phyloP scores from a whole-genome alignment of 2,888 invertebrate species.

The Coenonympha arcania region DNA sequence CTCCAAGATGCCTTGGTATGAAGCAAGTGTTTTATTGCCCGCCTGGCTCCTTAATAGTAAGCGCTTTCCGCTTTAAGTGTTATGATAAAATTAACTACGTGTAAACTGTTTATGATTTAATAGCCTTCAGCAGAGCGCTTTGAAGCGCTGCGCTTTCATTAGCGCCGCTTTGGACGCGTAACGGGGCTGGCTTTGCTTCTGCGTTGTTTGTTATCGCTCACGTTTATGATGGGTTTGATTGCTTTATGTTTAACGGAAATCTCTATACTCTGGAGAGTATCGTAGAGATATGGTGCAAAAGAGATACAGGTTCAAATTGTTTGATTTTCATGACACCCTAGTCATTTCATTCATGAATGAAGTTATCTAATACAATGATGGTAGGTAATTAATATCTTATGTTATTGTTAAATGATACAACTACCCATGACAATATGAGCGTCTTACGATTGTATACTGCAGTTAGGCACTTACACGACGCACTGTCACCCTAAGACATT shows the following conservation, averaged over 20 bases:
- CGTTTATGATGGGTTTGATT: background rate
- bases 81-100: conserved; percentile 23
- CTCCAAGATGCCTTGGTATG: conserved; percentile 3
- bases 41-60: conserved; percentile 18
- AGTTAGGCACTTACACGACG: too few relatives aligned
- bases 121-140: conserved; percentile 11
- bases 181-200: background rate
- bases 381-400: too few relatives aligned
- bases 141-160: conserved; percentile 10
- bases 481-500: too few relatives aligned
- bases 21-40: conserved; percentile 19
- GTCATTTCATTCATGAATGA: too few relatives aligned
- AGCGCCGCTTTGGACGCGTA: background rate
- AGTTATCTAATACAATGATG: too few relatives aligned
- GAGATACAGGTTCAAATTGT: too few relatives aligned
- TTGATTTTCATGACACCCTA: too few relatives aligned
- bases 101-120: conserved; percentile 27
- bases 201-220: background rate
- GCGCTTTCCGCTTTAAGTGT: conserved; percentile 15
- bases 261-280: too few relatives aligned
- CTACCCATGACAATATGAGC: too few relatives aligned
- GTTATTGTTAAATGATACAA: too few relatives aligned
- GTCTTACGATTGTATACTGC: too few relatives aligned
- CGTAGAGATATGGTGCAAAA: too few relatives aligned
- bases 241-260: background rate